A percentile compares a stretch with the other conserved stretches of the same genome.
These are phyloP conservation scores for Grantiella picta DNA, from an alignment of 2,113 vertebrate species.

Conservation along the genomic window DNA sequence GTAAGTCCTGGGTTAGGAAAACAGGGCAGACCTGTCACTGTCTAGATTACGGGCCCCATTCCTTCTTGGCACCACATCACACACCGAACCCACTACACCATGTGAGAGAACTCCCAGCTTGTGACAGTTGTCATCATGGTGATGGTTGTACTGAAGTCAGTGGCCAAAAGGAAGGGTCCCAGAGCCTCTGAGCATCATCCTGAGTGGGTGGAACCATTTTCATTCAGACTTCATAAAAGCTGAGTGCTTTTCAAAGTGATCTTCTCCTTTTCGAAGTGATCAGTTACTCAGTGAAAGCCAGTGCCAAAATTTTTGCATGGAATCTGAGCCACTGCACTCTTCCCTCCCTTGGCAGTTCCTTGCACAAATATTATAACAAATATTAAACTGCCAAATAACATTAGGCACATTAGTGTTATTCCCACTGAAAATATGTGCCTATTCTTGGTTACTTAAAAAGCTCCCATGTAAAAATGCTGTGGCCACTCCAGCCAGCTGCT, in stretches of 20 bases:
- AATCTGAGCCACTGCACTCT: not conserved
- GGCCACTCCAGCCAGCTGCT: not conserved
- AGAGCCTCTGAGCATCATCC: not conserved
- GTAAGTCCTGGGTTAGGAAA: not conserved
- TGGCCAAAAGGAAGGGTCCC: not conserved
- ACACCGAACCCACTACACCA: rapidly evolving
- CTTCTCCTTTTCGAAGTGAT: not conserved
- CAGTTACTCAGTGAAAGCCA: not conserved
- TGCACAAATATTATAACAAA: not conserved
- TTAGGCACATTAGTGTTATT: not conserved
- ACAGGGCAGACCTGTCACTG: not conserved
- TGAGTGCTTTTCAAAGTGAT: not conserved
- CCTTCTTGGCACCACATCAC: not conserved
- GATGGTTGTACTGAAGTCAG: not conserved
- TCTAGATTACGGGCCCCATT: rapidly evolving
- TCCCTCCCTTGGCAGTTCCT: not conserved
- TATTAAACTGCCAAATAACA: not conserved
- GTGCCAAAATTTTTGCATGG: not conserved
- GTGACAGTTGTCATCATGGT: not conserved
- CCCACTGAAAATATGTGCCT: not conserved
- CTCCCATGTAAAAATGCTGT: not conserved
- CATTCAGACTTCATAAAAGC: not conserved
- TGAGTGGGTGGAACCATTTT: not conserved
- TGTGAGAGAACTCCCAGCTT: not conserved
- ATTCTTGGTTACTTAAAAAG: not conserved